These are phyloP conservation scores for Mya arenaria DNA, from an alignment of 1,140 invertebrate genomes.

Conservation along the genomic window DNA sequence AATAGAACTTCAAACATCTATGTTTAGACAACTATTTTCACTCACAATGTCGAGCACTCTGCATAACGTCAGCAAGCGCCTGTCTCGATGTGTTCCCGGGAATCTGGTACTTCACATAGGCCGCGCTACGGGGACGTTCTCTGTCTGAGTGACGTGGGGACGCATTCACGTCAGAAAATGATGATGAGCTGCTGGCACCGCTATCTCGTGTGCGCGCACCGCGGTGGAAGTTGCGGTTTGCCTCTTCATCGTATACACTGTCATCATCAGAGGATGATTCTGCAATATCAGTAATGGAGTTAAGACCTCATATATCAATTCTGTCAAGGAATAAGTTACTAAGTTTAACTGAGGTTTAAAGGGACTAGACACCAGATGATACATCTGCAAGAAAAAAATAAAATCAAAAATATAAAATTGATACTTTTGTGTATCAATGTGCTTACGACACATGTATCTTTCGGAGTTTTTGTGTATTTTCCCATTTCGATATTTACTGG, in stretches of 20 bases:
- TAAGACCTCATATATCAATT: too few species aligned
- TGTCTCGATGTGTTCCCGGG: conserved; percentile 77
- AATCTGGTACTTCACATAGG: conserved; percentile 75
- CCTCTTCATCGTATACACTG: conserved; percentile 86
- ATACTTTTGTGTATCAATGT: too few species aligned
- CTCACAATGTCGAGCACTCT: conserved; percentile 87
- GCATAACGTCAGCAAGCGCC: conserved; percentile 82
- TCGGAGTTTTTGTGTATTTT: too few species aligned
- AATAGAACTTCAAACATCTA: too few species aligned
- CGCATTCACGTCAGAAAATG: conserved; percentile 71
- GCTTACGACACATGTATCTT: too few species aligned
- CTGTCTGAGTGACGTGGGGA: conserved; percentile 70
- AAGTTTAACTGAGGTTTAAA: too few species aligned
- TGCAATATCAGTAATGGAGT: conserved; percentile 62
- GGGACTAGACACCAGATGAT: too few species aligned
- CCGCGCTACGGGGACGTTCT: conserved; percentile 74
- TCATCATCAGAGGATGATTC: conserved; percentile 91
- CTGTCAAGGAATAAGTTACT: too few species aligned
- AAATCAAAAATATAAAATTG: too few species aligned
- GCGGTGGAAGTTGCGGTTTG: conserved; percentile 70
- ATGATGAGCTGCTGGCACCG: conserved; percentile 74
- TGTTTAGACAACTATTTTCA: too few species aligned
- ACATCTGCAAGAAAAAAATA: too few species aligned
- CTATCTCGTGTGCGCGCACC: conserved; percentile 75
- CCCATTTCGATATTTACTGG: too few species aligned